Evolutionary conservation across 1,140 invertebrate species (phyloP).

Genomic region (Drosophila littoralis): DNA sequence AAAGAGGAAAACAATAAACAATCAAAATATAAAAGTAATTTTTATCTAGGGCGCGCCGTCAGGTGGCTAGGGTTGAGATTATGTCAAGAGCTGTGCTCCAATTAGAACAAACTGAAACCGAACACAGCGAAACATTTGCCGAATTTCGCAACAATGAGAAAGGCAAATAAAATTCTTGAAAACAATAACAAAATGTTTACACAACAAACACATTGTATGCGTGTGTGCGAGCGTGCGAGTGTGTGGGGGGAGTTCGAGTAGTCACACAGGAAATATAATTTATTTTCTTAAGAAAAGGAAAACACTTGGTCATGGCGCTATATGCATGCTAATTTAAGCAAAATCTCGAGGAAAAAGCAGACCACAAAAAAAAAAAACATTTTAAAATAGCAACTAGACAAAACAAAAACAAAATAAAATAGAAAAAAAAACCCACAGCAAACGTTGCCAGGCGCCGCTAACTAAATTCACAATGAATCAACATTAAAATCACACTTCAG

Average conservation of each 20-base stretch:
- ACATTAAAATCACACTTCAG: slow-evolving; percentile 36
- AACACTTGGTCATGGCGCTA: slow-evolving; percentile 45
- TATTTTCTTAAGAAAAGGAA: slow-evolving; percentile 28
- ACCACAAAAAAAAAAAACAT: slow-evolving; percentile 13
- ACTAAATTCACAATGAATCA: slow-evolving; percentile 56
- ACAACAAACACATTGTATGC: slow-evolving; percentile 52
- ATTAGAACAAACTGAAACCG: slow-evolving; percentile 17
- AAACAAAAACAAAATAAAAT: slow-evolving; percentile 15
- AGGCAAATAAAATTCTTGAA: slow-evolving; percentile 45
- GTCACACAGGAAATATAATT: slow-evolving; percentile 37
- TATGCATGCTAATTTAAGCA: slow-evolving; percentile 47
- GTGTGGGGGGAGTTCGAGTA: not conserved
- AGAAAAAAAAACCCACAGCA: slow-evolving; percentile 1
- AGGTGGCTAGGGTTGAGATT: slow-evolving; percentile 24
- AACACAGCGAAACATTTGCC: slow-evolving; percentile 21
- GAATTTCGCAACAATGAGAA: slow-evolving; percentile 58
- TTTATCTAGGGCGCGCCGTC: slow-evolving; percentile 39
- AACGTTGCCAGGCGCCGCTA: slow-evolving; percentile 38
- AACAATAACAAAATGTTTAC: slow-evolving; percentile 64
- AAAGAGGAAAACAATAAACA: not conserved
- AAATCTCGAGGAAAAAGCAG: slow-evolving; percentile 2
- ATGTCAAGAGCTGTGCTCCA: slow-evolving; percentile 31
- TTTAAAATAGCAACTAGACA: slow-evolving; percentile 45
- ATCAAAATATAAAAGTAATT: not conserved
- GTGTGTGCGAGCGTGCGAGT: not conserved